These are phyloP conservation scores for Myripristis murdjan DNA, from an alignment of 2,797 vertebrate species.

Conservation along the genomic window DNA sequence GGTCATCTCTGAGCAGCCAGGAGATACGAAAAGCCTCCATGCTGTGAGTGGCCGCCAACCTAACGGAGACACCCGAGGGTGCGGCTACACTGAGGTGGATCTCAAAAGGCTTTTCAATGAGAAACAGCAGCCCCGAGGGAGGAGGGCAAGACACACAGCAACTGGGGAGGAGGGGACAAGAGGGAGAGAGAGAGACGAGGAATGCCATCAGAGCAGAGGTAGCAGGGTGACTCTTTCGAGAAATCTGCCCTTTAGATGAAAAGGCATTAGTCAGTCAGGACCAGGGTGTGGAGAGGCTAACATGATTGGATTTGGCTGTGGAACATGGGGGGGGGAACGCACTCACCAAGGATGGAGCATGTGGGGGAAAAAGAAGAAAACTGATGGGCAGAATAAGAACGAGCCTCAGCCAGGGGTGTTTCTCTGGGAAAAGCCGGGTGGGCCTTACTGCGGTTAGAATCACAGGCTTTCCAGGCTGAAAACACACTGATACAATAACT, in stretches of 20 bases:
- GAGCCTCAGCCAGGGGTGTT: slow-evolving; percentile 15
- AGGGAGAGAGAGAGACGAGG: background rate
- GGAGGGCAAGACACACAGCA: background rate
- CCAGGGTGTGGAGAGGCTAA: slow-evolving; percentile 43
- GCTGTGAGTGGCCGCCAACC: slow-evolving; percentile 41
- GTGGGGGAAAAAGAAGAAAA: slow-evolving; percentile 10
- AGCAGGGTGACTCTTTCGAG: slow-evolving; percentile 22
- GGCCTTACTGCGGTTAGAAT: slow-evolving; percentile 16
- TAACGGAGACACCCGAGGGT: slow-evolving; percentile 52
- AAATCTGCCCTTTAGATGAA: slow-evolving; percentile 68
- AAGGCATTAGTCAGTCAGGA: slow-evolving; percentile 61
- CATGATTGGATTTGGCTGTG: slow-evolving; percentile 57
- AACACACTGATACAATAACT: background rate
- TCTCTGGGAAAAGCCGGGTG: slow-evolving; percentile 13
- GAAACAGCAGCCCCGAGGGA: slow-evolving; percentile 44
- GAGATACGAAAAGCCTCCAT: slow-evolving; percentile 28
- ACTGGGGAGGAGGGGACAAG: slow-evolving; percentile 7
- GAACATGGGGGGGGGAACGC: slow-evolving; percentile 36
- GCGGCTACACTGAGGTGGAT: slow-evolving; percentile 24
- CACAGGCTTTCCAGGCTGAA: slow-evolving; percentile 6
- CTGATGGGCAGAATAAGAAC: slow-evolving; percentile 1
- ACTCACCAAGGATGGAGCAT: slow-evolving; percentile 29
- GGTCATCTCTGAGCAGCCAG: background rate
- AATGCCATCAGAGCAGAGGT: slow-evolving; percentile 41
- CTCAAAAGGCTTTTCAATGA: slow-evolving; percentile 44